Evolutionary conservation across 2,113 vertebrate genomes (phyloP).

Genomic region (Benitochromis conjunctus): DNA sequence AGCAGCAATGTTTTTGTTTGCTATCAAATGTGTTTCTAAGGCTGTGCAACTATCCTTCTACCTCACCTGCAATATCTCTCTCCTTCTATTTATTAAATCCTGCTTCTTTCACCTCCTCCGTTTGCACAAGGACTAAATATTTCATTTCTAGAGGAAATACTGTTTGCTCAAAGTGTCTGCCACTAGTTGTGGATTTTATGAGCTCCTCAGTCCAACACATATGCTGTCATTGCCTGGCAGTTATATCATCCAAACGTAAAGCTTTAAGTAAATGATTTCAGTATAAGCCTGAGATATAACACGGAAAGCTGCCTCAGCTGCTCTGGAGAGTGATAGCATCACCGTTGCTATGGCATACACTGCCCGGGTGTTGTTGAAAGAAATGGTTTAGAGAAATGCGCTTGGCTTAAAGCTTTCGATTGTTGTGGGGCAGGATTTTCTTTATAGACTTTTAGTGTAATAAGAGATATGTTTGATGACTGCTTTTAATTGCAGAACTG

Average conservation of each 20-base stretch:
- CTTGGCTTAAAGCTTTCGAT: conserved; percentile 3
- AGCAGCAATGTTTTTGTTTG: background rate
- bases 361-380: background rate
- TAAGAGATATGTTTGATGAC: background rate
- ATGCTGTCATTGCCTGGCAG: conserved; percentile 6
- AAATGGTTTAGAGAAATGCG: conserved; percentile 1
- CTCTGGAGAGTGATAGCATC: conserved; percentile 27
- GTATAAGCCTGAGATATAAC: conserved; percentile 37
- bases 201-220: conserved; percentile 33
- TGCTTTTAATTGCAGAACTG: background rate
- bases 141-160: conserved; percentile 25
- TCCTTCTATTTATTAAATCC: background rate
- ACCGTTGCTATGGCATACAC: conserved; percentile 4
- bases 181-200: background rate
- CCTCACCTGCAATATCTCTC: background rate
- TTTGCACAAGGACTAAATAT: conserved; percentile 30
- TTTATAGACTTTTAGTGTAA: background rate
- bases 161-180: conserved; percentile 14
- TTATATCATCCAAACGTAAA: conserved; percentile 30
- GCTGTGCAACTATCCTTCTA: background rate
- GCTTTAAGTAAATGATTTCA: conserved; percentile 40
- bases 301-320: conserved; percentile 23
- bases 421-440: background rate
- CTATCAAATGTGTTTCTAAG: conserved; percentile 17
- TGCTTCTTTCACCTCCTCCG: background rate